phyloP scores from a whole-genome alignment of 2,888 invertebrate species.

The Pterobdella sp. region DNA sequence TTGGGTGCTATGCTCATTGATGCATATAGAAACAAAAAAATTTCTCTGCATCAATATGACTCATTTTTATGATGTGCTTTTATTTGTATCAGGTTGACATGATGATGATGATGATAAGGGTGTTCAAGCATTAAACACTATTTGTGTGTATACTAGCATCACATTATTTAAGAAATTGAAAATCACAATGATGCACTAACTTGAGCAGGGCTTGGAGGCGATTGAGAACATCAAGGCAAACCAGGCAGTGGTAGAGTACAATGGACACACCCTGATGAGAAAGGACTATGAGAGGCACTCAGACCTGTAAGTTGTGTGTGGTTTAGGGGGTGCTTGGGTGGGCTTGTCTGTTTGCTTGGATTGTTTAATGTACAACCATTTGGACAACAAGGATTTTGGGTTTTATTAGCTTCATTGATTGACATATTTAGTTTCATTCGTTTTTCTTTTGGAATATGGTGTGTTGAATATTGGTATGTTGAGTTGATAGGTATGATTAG shows the following conservation, averaged over 20 bases:
- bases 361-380: not conserved
- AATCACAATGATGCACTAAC: not conserved
- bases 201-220: constrained; percentile 27
- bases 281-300: constrained; percentile 58
- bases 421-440: too few species aligned
- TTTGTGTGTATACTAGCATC: too few species aligned
- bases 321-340: not conserved
- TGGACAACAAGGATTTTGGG: too few species aligned
- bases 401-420: too few species aligned
- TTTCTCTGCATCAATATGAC: not conserved
- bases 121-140: too few species aligned
- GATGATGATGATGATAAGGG: not conserved
- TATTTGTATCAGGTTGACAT: not conserved
- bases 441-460: not conserved
- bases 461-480: not conserved
- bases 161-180: not conserved
- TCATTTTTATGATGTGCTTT: not conserved
- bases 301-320: constrained; percentile 24
- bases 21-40: not conserved
- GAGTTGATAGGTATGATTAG: constrained; percentile 2
- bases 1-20: not conserved
- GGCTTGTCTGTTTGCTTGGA: not conserved
- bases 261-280: constrained; percentile 84
- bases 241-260: constrained; percentile 58
- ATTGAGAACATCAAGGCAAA: constrained; percentile 29